Base-by-base conservation (phyloP, 2,888 invertebrate species). In the Dynastes hyllus region DNA sequence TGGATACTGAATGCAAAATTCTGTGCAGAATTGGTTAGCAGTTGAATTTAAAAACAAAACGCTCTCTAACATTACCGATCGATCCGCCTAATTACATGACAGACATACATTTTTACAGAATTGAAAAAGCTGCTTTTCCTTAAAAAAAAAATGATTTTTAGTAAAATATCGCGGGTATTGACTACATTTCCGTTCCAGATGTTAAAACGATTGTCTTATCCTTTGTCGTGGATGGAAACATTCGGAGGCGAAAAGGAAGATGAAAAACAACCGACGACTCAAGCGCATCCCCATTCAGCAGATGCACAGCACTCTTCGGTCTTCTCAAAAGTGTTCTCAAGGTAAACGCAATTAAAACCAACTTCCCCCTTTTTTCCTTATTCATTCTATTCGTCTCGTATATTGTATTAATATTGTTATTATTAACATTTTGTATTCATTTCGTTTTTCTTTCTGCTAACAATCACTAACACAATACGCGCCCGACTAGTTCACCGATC, bases 301-400 rank as follows among this genome's bases (percentile, higher is more conserved):
- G 92, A 91, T 87, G 90, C 89, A 83, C 92, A 90, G 88, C 93
- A 89, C 88, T 90, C 86, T 84, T 96, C 96, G 85, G 94, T 96
- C 84, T 96, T 96, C 91, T 96, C 96, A 85, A 96, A 96, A 92
- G 96, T 96, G 83, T 96, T 96, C 89, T 96, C 95, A 88, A 96
- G 96, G 96, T 96, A 89, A 89, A 16, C 32, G 40, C 51, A 22
- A 6, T 13, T 63, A 16, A 37, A 37, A 37, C 32, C 32, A 37
- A 37, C 32, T 45, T 45, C 1, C 8, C 45, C 8, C 45, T 11
- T 8, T 11, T 5, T 37, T 5, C 4, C 37, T 37, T 45, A 45
- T 45, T 45, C 45, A 11, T 45, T 45, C 71, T 40, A 40, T 27
- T 9, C 9, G 32, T 40, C 11, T 63, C 66, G 9, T 70, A 27